These are phyloP conservation scores for Riptortus pedestris DNA, from an alignment of 1,140 invertebrate genomes.

Conservation along the genomic window DNA sequence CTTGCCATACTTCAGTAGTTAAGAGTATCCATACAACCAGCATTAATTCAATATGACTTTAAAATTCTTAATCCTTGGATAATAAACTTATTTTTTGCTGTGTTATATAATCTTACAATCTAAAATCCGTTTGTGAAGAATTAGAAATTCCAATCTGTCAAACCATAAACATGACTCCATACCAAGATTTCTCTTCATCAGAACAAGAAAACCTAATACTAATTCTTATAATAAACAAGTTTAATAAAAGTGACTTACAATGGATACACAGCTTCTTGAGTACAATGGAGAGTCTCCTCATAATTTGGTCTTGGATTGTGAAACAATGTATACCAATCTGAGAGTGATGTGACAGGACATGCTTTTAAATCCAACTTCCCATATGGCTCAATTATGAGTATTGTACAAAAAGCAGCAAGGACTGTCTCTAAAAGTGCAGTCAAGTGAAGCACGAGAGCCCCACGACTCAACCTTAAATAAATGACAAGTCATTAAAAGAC, in stretches of 20 bases:
- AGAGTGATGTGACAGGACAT: slow-evolving; percentile 63
- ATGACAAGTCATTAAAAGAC: not conserved
- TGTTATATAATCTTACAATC: no score
- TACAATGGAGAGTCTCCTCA: slow-evolving; percentile 78
- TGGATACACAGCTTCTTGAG: slow-evolving; percentile 93
- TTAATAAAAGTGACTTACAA: slow-evolving; percentile 54
- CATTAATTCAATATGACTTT: no score
- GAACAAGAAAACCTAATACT: no score
- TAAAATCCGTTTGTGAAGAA: no score
- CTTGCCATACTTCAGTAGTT: no score
- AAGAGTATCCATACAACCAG: no score
- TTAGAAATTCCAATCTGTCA: no score
- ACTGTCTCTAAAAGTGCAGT: slow-evolving; percentile 72
- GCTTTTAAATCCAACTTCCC: slow-evolving; percentile 62
- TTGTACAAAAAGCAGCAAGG: slow-evolving; percentile 57
- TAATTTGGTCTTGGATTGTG: slow-evolving; percentile 91
- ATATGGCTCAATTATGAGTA: slow-evolving; percentile 65
- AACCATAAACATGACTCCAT: no score
- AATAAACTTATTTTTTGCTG: no score
- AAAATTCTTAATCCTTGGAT: no score
- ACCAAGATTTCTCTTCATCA: no score
- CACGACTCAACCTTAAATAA: slow-evolving; percentile 53
- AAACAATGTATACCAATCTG: slow-evolving; percentile 92
- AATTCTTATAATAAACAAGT: not conserved
- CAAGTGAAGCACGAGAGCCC: slow-evolving; percentile 57